Base-by-base conservation (phyloP, 2,888 invertebrate genomes). In the Drosophila birchii region DNA sequence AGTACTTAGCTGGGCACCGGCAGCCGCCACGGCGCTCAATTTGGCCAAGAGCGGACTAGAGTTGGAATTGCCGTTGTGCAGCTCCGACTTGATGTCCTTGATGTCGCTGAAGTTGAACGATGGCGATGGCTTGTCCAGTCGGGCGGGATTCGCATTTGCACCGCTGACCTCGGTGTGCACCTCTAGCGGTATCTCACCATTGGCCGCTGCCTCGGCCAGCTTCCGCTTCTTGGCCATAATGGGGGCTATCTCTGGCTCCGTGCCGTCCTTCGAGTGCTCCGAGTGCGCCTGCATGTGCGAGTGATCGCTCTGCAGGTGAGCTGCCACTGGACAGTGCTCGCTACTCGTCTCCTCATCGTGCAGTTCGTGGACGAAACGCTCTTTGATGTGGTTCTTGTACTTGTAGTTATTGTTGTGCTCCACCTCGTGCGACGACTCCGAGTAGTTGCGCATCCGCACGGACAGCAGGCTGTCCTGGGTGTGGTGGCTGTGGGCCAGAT, bases 321-420 rank as follows among this genome's bases (percentile, higher is more conserved):
- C 81, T 4, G 86, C 78, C n/a, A 81, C 80, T 11, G 86, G 86
- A 51, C 90, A 89, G 88, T 91, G 92, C 62, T 94, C 94, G 76
- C 92, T 92, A 63, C 89, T 92, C 32, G 92, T 92, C 71, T 92
- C 92, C 74, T 92, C 92, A 62, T 92, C 92, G 70, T 92, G 92
- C 44, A 91, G 63, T 68, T 93, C 94, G 75, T 94, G 93, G 2
- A 95, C 94, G 78, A 98, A 98, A 69, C 98, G 94, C 91, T 98
- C 95, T 90, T 98, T 97, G 79, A 98, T 98, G 90, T 96, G 97
- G 88, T 97, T 98, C 93, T 98, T 98, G 93, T 98, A 98, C 93
- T 98, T 98, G 93, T 98, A 98, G 82, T 94, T 94, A 53, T 94
- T 92, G 77, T 93, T 92, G 86, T 90, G 93, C 76, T 92, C 92